A percentile compares a stretch with the other conserved stretches of the same genome.
phyloP scores from a whole-genome alignment of 2,113 vertebrate species.

The Pseudonaja textilis region DNA sequence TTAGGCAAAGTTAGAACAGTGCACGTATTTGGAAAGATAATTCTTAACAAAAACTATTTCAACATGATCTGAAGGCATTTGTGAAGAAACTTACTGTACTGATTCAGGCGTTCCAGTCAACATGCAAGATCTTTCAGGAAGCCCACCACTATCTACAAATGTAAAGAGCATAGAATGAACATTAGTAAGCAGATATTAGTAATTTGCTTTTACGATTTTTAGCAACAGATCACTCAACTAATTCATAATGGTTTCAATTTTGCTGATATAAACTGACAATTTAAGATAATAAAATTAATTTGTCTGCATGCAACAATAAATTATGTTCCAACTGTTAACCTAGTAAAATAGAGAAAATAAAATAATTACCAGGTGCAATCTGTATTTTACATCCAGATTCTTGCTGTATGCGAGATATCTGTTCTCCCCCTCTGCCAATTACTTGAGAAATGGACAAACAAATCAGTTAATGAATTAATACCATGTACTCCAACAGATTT shows the following conservation, averaged over 20 bases:
- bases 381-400: constrained; percentile 99
- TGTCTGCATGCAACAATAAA: background rate
- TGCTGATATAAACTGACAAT: background rate
- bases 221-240: background rate
- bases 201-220: background rate
- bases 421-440: constrained; percentile 98
- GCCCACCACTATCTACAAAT: constrained; percentile 88
- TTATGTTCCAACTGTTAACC: background rate
- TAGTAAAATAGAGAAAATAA: background rate
- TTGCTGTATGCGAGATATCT: constrained; percentile 96
- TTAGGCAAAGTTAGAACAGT: background rate
- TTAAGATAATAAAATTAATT: background rate
- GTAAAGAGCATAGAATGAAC: constrained; percentile 4
- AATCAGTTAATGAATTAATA: constrained; percentile 20
- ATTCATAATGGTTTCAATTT: background rate
- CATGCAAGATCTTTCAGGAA: constrained; percentile 94
- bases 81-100: constrained; percentile 83
- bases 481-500: background rate
- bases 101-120: constrained; percentile 91
- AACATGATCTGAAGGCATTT: background rate
- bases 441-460: constrained; percentile 71
- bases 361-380: constrained; percentile 88
- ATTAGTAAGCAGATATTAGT: background rate
- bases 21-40: background rate
- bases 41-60: background rate